phyloP scores from a whole-genome alignment of 35 echinoderm and acorn worm species.

The Lytechinus pictus region DNA sequence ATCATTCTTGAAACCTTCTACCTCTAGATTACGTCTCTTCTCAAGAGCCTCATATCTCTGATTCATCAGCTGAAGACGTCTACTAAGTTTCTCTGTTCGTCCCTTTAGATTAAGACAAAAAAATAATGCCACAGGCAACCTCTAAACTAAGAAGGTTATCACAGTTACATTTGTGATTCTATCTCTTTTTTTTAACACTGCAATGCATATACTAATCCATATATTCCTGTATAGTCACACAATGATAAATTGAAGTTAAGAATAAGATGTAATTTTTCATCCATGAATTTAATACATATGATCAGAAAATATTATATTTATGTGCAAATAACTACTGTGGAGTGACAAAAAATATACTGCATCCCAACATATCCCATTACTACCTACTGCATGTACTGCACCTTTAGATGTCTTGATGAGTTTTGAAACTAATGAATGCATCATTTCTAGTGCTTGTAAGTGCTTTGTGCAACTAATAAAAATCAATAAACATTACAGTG shows the following conservation, averaged over 20 bases:
- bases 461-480: background rate
- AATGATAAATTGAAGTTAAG: background rate
- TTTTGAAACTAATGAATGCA: background rate
- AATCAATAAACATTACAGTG: background rate
- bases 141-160: background rate
- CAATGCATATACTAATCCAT: background rate
- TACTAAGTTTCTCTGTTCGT: slow-evolving; percentile 84
- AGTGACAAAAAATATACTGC: background rate
- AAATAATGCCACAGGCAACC: background rate
- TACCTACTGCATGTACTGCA: background rate
- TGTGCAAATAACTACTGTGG: background rate
- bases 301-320: background rate
- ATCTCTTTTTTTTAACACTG: background rate
- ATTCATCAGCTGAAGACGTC: slow-evolving; percentile 90
- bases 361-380: background rate
- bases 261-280: background rate
- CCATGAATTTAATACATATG: background rate
- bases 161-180: background rate
- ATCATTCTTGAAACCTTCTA: slow-evolving; percentile 98
- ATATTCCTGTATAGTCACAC: background rate
- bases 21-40: slow-evolving; percentile 93
- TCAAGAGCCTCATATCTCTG: slow-evolving; percentile 95
- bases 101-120: slow-evolving; percentile 58
- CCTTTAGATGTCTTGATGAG: background rate
- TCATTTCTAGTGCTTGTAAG: background rate